These are phyloP conservation scores for Poicephalus meyeri DNA, from an alignment of 2,113 vertebrate genomes.

Conservation along the genomic window DNA sequence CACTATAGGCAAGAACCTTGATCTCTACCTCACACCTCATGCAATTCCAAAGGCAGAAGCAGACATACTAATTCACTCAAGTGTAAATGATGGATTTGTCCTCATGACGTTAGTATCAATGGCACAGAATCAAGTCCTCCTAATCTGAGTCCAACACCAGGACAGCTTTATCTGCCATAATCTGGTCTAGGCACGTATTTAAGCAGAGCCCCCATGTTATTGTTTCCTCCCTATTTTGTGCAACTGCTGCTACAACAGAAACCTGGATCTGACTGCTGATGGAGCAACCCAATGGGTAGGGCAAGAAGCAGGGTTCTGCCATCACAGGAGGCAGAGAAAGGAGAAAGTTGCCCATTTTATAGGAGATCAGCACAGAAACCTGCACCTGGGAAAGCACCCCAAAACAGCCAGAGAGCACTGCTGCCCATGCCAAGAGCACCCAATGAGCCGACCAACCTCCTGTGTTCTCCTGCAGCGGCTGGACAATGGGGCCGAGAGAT, in stretches of 20 bases:
- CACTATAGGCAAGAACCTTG: neutral
- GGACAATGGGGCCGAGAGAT: fast-evolving
- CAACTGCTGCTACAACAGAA: neutral
- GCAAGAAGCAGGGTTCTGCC: neutral
- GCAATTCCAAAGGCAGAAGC: neutral
- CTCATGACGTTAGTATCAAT: neutral
- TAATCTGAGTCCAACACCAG: neutral
- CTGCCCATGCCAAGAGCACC: fast-evolving
- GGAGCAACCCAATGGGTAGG: neutral
- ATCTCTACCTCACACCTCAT: neutral
- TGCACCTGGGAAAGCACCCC: neutral
- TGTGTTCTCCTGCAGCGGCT: fast-evolving
- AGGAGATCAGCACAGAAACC: neutral
- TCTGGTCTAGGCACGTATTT: neutral
- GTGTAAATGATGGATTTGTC: neutral
- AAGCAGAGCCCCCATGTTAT: neutral
- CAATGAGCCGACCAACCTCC: fast-evolving
- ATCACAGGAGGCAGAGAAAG: fast-evolving
- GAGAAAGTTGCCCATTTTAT: neutral
- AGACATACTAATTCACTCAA: neutral
- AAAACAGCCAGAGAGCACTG: neutral
- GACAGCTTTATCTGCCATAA: neutral
- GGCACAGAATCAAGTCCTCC: neutral
- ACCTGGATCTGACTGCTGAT: neutral
- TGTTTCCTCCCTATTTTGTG: neutral